phyloP scores from a whole-genome alignment of 2,113 vertebrate species.

The Oceanodroma tethys region DNA sequence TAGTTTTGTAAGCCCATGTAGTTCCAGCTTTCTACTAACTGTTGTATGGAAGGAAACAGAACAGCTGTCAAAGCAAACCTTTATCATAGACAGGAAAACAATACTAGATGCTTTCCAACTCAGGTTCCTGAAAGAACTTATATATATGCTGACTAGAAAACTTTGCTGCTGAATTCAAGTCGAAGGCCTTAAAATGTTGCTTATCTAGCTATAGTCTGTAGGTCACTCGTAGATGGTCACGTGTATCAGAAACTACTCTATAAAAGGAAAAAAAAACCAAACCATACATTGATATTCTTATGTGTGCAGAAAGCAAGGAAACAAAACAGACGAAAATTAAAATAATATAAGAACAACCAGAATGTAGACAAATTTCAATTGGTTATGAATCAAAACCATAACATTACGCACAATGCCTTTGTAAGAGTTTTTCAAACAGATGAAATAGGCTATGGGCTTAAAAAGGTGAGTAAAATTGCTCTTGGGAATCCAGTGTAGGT shows the following conservation, averaged over 20 bases:
- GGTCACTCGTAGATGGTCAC: not conserved
- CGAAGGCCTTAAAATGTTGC: not conserved
- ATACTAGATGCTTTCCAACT: not conserved
- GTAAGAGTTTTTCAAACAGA: not conserved
- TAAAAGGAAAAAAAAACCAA: not conserved
- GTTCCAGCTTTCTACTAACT: not conserved
- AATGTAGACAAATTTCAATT: not conserved
- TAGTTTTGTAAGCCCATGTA: not conserved
- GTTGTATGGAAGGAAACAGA: not conserved
- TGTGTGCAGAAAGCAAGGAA: not conserved
- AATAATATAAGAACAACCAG: not conserved
- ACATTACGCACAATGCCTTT: not conserved
- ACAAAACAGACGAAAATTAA: not conserved
- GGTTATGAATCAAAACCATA: not conserved
- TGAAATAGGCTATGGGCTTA: not conserved
- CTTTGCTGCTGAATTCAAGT: not conserved
- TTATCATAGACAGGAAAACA: not conserved
- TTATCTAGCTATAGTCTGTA: not conserved
- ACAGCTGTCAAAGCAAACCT: not conserved
- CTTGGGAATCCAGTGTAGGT: not conserved
- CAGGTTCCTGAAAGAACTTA: not conserved
- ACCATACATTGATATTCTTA: not conserved
- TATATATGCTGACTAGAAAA: not conserved
- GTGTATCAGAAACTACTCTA: not conserved
- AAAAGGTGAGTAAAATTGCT: not conserved